phyloP scores from a whole-genome alignment of 2,113 vertebrate genomes.

The Tupaia chinensis region DNA sequence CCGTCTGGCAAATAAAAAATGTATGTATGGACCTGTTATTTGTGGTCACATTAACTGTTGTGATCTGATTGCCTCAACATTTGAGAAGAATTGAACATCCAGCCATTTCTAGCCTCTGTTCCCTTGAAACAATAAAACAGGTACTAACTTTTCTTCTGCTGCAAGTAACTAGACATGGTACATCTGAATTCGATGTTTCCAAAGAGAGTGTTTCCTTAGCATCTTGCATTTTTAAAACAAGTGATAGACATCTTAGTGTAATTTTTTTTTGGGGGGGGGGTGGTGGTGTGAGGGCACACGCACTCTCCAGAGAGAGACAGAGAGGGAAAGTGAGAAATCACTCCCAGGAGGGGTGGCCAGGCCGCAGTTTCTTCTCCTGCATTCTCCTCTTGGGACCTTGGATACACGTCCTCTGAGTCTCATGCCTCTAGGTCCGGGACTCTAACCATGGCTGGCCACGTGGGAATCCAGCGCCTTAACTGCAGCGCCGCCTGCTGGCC shows the following conservation, averaged over 20 bases:
- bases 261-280: neutral
- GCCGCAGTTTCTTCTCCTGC: too few species aligned
- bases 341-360: too few species aligned
- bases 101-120: neutral
- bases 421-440: too few species aligned
- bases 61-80: neutral
- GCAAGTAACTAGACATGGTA: neutral
- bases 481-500: too few species aligned
- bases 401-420: too few species aligned
- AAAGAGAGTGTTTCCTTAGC: slow-evolving; percentile 5
- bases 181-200: slow-evolving; percentile 54
- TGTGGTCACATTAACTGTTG: neutral
- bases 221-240: slow-evolving; percentile 36
- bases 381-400: too few species aligned
- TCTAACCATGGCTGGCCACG: too few species aligned
- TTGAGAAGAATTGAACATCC: neutral
- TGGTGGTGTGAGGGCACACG: too few species aligned
- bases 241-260: slow-evolving; percentile 8
- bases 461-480: too few species aligned
- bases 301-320: too few species aligned
- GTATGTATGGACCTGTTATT: neutral
- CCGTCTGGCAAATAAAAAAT: too few species aligned
- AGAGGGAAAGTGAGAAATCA: too few species aligned
- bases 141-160: neutral
- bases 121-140: neutral